Evolutionary conservation across 2,113 vertebrate species (phyloP).

Genomic region (Uropsilus gracilis): DNA sequence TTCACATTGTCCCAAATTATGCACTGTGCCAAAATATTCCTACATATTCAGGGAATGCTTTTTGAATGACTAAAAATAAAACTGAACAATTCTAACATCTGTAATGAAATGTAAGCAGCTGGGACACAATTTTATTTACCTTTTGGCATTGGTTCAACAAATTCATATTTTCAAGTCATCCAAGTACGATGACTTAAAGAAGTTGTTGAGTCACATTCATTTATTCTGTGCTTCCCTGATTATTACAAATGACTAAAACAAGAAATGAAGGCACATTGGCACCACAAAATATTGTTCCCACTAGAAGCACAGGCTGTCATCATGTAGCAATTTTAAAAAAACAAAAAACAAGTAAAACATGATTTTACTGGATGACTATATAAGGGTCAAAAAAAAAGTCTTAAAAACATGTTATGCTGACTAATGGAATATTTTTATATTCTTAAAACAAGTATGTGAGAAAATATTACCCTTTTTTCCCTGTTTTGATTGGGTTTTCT

Average conservation of each 20-base stretch:
- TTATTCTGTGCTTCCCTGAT: not conserved
- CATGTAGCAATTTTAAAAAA: constrained; percentile 27
- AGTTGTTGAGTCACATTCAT: not conserved
- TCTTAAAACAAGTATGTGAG: constrained; percentile 67
- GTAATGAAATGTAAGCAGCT: not conserved
- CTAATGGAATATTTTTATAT: constrained; percentile 58
- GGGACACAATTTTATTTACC: not conserved
- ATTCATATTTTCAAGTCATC: not conserved
- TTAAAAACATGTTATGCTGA: constrained; percentile 38
- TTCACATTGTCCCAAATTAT: not conserved
- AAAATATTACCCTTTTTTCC: constrained; percentile 60
- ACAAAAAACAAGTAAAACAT: not conserved
- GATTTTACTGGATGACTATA: constrained; percentile 41
- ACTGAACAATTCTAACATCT: not conserved
- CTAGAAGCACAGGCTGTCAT: not conserved
- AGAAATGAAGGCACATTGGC: not conserved
- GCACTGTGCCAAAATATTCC: not conserved
- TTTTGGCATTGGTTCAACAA: not conserved
- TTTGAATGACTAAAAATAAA: constrained; percentile 19
- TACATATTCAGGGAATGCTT: not conserved
- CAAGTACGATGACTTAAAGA: not conserved
- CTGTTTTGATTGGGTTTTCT: not conserved
- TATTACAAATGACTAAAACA: constrained; percentile 41
- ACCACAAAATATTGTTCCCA: constrained; percentile 8
- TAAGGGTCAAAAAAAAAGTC: constrained; percentile 38